phyloP scores from a whole-genome alignment of 2,113 vertebrate species.

The Vimba vimba region DNA sequence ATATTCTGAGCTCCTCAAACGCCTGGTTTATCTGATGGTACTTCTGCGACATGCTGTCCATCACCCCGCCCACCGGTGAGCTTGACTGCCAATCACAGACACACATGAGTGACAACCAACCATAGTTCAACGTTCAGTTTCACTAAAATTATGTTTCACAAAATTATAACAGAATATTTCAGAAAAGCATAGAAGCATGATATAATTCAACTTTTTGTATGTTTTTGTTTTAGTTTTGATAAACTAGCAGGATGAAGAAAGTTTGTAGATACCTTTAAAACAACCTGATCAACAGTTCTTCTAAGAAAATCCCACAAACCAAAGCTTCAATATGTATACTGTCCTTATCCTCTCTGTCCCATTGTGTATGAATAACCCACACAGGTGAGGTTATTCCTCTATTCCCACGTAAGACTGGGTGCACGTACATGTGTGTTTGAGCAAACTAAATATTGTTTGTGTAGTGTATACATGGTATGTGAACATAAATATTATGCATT shows the following conservation, averaged over 20 bases:
- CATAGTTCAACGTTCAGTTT: background rate
- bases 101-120: background rate
- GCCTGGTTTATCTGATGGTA: conserved; percentile 97
- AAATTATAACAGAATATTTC: background rate
- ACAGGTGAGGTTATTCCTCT: background rate
- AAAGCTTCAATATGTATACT: background rate
- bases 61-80: conserved; percentile 84
- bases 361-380: background rate
- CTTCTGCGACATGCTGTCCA: conserved; percentile 96
- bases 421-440: background rate
- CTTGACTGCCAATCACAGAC: conserved; percentile 78
- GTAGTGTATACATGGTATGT: background rate
- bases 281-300: background rate
- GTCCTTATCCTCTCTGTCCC: background rate
- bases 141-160: background rate
- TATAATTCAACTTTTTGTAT: background rate
- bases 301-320: background rate
- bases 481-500: conserved; percentile 4
- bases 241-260: background rate
- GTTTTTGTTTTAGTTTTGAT: too few species aligned
- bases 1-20: conserved; percentile 91
- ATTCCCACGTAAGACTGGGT: background rate
- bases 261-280: too few species aligned
- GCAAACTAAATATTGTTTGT: background rate
- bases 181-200: background rate